A percentile compares a stretch with the other conserved stretches of the same genome.
phyloP scores from a whole-genome alignment of 2,888 invertebrate species.

The Ecliptopera silaceata region DNA sequence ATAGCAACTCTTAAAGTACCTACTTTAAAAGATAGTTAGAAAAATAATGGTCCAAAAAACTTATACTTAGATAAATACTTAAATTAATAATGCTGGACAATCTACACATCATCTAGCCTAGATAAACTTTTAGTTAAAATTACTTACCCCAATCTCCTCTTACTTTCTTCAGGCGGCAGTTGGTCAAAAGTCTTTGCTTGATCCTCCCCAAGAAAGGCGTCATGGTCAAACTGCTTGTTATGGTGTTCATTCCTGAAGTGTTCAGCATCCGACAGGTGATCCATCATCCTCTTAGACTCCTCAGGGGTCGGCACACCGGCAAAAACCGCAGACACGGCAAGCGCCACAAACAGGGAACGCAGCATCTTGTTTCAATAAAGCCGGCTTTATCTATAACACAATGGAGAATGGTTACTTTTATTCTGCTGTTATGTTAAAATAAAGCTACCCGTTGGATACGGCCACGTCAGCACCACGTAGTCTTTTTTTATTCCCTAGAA shows the following conservation, averaged over 20 bases:
- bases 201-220: constrained; percentile 97
- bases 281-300: constrained; percentile 85
- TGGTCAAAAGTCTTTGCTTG: constrained; percentile 97
- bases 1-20: too few species aligned
- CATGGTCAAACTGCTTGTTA: constrained; percentile 97
- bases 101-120: too few species aligned
- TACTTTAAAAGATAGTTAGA: too few species aligned
- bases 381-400: constrained; percentile 13
- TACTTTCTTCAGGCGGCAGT: constrained; percentile 97
- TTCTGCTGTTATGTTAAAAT: constrained; percentile 7
- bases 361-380: constrained; percentile 55
- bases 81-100: too few species aligned
- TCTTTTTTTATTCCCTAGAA: constrained; percentile 53
- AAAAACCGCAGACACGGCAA: constrained; percentile 69
- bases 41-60: too few species aligned
- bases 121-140: too few species aligned
- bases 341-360: constrained; percentile 61
- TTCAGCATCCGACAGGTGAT: constrained; percentile 89
- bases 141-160: constrained; percentile 90
- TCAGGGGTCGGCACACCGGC: constrained; percentile 88
- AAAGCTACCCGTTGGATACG: constrained; percentile 39
- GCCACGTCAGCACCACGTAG: constrained; percentile 75
- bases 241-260: constrained; percentile 92
- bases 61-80: too few species aligned
- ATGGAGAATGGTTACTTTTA: background rate